Evolutionary conservation across 2,113 vertebrate genomes (phyloP).

Genomic region (Nycticebus coucang): DNA sequence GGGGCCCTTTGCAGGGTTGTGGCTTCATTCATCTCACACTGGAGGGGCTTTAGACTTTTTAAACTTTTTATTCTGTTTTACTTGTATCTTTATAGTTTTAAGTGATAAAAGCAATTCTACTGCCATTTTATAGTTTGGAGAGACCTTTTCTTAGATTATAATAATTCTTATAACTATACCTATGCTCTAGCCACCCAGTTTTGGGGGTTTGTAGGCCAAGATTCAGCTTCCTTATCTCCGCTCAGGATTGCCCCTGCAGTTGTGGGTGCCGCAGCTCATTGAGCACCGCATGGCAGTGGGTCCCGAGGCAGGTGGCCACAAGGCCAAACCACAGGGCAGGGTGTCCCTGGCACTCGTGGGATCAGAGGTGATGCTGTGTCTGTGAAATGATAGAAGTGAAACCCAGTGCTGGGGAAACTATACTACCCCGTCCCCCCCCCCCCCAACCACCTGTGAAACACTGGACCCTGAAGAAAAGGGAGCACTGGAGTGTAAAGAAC

Average conservation of each 20-base stretch:
- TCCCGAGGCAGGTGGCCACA: neutral
- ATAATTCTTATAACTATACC: neutral
- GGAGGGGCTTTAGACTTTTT: neutral
- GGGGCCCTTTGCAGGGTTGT: neutral
- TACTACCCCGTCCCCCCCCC: no score
- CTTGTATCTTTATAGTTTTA: neutral
- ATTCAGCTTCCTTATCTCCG: accelerated
- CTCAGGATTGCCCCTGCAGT: neutral
- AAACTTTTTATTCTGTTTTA: neutral
- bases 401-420: neutral
- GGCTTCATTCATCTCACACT: neutral
- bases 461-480: neutral
- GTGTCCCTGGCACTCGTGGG: no score
- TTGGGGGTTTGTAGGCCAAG: neutral
- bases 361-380: neutral
- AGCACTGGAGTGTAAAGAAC: neutral
- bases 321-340: neutral
- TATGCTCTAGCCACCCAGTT: neutral
- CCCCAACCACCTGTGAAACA: neutral
- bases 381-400: neutral
- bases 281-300: neutral
- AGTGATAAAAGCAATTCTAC: neutral
- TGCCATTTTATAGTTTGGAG: neutral
- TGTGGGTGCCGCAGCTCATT: accelerated
- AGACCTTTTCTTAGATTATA: neutral